These are phyloP conservation scores for Dryococelus australis DNA, from an alignment of 2,888 invertebrate species.

Conservation along the genomic window DNA sequence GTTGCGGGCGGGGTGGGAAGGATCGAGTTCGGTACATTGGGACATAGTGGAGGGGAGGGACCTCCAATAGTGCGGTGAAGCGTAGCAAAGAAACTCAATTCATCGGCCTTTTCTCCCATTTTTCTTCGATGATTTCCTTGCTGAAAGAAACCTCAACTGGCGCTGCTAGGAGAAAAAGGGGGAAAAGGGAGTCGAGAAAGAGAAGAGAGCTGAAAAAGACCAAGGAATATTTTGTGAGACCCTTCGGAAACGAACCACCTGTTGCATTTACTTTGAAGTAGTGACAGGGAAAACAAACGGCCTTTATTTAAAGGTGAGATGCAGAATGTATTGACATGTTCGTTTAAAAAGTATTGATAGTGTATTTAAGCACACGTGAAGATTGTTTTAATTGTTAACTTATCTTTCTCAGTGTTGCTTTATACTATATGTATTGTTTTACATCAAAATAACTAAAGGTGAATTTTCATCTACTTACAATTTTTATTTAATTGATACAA, in stretches of 20 bases:
- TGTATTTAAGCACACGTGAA: no score
- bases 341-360: background rate
- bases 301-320: conserved; percentile 16
- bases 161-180: conserved; percentile 28
- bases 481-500: no score
- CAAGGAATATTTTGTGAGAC: conserved; percentile 27
- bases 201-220: conserved; percentile 9
- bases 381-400: no score
- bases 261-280: conserved; percentile 36
- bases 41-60: conserved; percentile 24
- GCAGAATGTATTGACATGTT: conserved; percentile 23
- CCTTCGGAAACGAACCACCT: conserved; percentile 35
- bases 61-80: conserved; percentile 35
- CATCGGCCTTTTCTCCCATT: conserved; percentile 36
- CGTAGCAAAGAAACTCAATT: conserved; percentile 35
- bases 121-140: conserved; percentile 29
- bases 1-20: background rate
- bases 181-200: conserved; percentile 18
- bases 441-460: no score
- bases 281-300: conserved; percentile 32
- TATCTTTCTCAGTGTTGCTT: no score
- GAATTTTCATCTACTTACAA: no score
- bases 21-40: conserved; percentile 21
- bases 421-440: no score
- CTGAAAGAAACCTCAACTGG: conserved; percentile 28